phyloP scores from a whole-genome alignment of 2,888 invertebrate genomes.

The Synanthedon vespiformis region DNA sequence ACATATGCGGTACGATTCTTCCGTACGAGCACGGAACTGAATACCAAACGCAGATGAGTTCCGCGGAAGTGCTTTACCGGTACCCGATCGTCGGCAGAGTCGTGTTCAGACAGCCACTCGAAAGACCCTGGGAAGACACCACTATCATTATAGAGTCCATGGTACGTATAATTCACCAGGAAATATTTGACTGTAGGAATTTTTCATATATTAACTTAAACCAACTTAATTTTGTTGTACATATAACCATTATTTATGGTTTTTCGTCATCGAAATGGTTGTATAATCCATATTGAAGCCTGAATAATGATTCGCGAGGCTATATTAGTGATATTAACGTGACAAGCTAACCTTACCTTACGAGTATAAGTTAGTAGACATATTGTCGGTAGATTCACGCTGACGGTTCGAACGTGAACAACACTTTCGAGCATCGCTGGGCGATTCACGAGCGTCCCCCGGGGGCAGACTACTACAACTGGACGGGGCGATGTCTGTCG shows the following conservation, averaged over 20 bases:
- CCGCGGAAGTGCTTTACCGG: slow-evolving; percentile 84
- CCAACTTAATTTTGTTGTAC: no score
- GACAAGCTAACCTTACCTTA: no score
- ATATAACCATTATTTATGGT: no score
- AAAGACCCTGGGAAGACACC: slow-evolving; percentile 87
- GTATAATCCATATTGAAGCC: no score
- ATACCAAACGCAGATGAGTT: slow-evolving; percentile 78
- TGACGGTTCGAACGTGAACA: slow-evolving; percentile 83
- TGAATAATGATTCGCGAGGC: no score
- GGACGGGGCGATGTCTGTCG: slow-evolving; percentile 87
- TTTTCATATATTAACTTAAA: no score
- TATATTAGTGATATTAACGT: no score
- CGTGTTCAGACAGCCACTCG: slow-evolving; percentile 82
- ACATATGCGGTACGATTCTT: slow-evolving; percentile 72
- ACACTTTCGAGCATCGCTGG: slow-evolving; percentile 83
- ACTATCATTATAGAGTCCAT: slow-evolving; percentile 82
- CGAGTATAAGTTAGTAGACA: no score
- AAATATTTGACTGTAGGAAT: no score
- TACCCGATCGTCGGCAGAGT: slow-evolving; percentile 91
- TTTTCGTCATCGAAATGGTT: no score
- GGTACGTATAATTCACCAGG: slow-evolving; percentile 17
- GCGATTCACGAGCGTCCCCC: slow-evolving; percentile 83
- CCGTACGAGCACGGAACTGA: slow-evolving; percentile 73
- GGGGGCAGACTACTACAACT: slow-evolving; percentile 90
- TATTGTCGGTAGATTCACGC: slow-evolving; percentile 77